Percentiles rank a stretch among this genome's conserved stretches.
Conservation (phyloP, 2,888 invertebrate species). For the Trichopria drosophilae region DNA sequence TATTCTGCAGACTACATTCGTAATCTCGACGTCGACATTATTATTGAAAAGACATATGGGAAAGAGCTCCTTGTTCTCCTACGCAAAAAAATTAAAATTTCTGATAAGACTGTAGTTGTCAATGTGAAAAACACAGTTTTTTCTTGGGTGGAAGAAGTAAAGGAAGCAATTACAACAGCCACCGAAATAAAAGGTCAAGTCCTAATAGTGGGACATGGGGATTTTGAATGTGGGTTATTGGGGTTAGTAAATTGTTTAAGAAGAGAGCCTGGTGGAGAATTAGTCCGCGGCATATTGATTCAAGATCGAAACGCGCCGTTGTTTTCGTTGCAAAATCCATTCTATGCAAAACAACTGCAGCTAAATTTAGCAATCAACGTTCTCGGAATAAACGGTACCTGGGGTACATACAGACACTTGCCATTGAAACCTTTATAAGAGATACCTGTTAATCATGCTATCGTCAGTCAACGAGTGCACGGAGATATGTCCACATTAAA, state of each 20-base stretch:
- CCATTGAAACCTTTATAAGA: constrained; percentile 62
- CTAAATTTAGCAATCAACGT: constrained; percentile 82
- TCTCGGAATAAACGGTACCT: constrained; percentile 58
- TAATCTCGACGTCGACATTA: no score
- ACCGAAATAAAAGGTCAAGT: constrained; percentile 61
- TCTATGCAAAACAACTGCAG: constrained; percentile 68
- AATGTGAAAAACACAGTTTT: constrained; percentile 44
- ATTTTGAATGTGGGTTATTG: constrained; percentile 74
- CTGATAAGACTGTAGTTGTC: constrained; percentile 43
- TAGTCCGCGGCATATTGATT: constrained; percentile 66
- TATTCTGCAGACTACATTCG: no score
- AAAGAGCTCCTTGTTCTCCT: no score
- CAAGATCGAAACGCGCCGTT: constrained; percentile 63
- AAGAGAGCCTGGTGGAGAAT: constrained; percentile 69
- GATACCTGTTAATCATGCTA: constrained; percentile 68
- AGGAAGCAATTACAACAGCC: constrained; percentile 51
- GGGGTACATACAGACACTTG: constrained; percentile 83
- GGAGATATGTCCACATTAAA: constrained; percentile 84
- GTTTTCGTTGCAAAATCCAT: constrained; percentile 66
- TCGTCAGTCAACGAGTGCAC: constrained; percentile 72
- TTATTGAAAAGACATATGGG: no score
- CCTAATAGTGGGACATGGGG: constrained; percentile 69
- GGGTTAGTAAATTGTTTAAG: constrained; percentile 85
- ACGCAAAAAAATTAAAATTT: constrained; percentile 23
- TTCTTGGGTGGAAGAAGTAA: no score